Conservation (phyloP, 2,113 vertebrate genomes). For the Paracanthobrama guichenoti region DNA sequence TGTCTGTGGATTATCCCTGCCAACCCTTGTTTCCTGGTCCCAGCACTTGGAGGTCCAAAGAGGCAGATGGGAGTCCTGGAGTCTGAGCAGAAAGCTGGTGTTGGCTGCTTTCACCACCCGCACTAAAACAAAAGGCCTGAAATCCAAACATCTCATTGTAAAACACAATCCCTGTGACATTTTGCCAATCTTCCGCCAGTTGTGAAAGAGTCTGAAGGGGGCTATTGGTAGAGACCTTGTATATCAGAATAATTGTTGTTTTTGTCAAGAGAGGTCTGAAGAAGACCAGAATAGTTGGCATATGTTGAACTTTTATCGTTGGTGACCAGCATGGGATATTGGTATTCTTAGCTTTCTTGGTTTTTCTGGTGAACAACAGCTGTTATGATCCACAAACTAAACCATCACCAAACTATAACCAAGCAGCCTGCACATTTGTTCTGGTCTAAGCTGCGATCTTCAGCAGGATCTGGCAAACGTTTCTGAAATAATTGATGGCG, state of each 20-base stretch:
- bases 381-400: background rate
- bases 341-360: background rate
- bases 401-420: background rate
- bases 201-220: conserved; percentile 37
- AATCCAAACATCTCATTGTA: conserved; percentile 64
- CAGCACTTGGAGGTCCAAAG: conserved; percentile 54
- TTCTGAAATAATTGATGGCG: conserved; percentile 57
- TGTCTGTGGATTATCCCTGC: conserved; percentile 60
- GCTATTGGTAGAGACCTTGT: conserved; percentile 42
- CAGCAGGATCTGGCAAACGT: conserved; percentile 34
- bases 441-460: background rate
- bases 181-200: conserved; percentile 49
- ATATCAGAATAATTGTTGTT: conserved; percentile 46
- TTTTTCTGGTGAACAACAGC: background rate
- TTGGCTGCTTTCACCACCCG: conserved; percentile 59
- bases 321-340: background rate
- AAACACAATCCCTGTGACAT: conserved; percentile 58
- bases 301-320: background rate
- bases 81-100: conserved; percentile 64
- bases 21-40: conserved; percentile 67
- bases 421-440: background rate
- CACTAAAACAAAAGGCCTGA: conserved; percentile 53
- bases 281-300: background rate
- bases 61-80: conserved; percentile 63
- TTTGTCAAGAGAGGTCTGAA: conserved; percentile 50